phyloP scores from a whole-genome alignment of 2,113 vertebrate genomes.

The Xenopus tropicalis region DNA sequence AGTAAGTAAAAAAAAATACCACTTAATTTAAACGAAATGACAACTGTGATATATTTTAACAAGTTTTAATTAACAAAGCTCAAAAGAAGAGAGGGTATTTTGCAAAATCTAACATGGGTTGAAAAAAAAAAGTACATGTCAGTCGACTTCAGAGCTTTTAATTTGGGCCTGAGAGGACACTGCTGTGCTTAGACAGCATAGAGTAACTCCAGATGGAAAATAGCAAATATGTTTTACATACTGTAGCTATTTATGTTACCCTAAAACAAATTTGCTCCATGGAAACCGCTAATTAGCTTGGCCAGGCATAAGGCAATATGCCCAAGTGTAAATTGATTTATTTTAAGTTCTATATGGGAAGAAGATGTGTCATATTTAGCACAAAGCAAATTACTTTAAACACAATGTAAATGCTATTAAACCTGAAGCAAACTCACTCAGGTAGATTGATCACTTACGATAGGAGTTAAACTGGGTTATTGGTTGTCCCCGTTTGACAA shows the following conservation, averaged over 20 bases:
- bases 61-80: too few species aligned
- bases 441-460: too few species aligned
- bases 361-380: too few species aligned
- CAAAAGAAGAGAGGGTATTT: too few species aligned
- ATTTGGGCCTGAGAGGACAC: background rate
- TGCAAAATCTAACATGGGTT: background rate
- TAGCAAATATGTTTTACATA: background rate
- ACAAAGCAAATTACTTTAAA: too few species aligned
- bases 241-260: conserved; percentile 20
- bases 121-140: background rate
- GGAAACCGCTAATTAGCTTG: conserved; percentile 18
- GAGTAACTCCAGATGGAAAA: conserved; percentile 26
- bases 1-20: too few species aligned
- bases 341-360: background rate
- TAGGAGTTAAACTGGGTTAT: too few species aligned
- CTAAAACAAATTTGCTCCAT: conserved; percentile 20
- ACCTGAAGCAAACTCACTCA: too few species aligned
- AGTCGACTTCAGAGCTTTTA: background rate
- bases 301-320: conserved; percentile 16
- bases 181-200: background rate
- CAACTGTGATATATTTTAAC: too few species aligned
- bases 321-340: conserved; percentile 22
- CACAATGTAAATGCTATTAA: too few species aligned
- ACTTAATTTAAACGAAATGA: too few species aligned
- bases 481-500: too few species aligned